These are phyloP conservation scores for Microcebus tavaratra DNA, from an alignment of 2,113 vertebrate species.

Conservation along the genomic window DNA sequence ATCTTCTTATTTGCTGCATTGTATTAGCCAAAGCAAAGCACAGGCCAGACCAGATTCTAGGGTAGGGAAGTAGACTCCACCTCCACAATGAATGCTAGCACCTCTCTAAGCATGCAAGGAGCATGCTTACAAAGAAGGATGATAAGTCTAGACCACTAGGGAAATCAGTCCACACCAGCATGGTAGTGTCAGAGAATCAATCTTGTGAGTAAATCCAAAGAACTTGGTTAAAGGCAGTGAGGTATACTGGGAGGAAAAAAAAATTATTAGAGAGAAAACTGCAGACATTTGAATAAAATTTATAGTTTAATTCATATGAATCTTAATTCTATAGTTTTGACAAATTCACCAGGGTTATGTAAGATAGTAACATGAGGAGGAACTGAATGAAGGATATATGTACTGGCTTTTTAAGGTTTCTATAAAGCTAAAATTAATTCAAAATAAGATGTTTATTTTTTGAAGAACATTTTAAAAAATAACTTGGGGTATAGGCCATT, in stretches of 20 bases:
- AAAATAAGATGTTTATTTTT: not conserved
- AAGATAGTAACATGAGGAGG: not conserved
- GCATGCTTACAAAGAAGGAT: not conserved
- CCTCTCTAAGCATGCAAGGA: not conserved
- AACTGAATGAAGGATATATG: not conserved
- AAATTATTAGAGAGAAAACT: not conserved
- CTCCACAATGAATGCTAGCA: not conserved
- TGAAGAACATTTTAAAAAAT: not conserved
- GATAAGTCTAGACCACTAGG: not conserved
- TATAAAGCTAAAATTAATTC: conserved; percentile 13
- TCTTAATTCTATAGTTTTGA: not conserved
- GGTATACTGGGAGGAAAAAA: not conserved
- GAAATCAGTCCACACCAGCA: not conserved
- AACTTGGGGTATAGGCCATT: not conserved
- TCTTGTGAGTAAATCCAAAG: not conserved
- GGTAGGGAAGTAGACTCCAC: not conserved
- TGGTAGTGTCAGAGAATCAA: not conserved
- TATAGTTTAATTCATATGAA: not conserved
- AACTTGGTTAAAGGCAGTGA: not conserved
- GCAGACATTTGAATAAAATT: not conserved
- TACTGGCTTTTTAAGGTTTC: not conserved
- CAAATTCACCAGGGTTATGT: not conserved
- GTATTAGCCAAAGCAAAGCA: not conserved
- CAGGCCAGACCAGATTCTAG: not conserved
- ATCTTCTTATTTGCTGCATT: not conserved